These are phyloP conservation scores for Sinopyrophorus schimmeli DNA, from an alignment of 2,888 invertebrate species.

Conservation along the genomic window DNA sequence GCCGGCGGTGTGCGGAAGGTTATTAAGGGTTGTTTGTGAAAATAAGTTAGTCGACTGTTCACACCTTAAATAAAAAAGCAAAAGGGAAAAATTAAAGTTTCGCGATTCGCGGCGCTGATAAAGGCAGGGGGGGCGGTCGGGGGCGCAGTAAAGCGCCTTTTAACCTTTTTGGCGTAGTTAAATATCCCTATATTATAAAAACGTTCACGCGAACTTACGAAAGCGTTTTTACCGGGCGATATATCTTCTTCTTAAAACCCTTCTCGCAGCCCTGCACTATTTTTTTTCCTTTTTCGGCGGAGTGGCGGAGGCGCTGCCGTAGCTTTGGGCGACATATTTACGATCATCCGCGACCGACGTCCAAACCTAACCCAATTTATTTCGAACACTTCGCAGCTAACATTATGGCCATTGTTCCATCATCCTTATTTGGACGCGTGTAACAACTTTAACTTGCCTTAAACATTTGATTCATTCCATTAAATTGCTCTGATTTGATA, in stretches of 20 bases:
- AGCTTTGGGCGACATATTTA: conserved; percentile 51
- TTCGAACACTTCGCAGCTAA: conserved; percentile 46
- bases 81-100: too few relatives aligned
- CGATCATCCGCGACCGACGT: conserved; percentile 48
- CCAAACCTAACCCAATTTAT: conserved; percentile 52
- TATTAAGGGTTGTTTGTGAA: too few relatives aligned
- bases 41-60: too few relatives aligned
- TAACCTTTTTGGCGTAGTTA: conserved; percentile 24
- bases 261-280: conserved; percentile 40
- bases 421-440: conserved; percentile 42
- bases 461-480: conserved; percentile 14
- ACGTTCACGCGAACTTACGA: conserved; percentile 36
- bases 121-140: too few relatives aligned
- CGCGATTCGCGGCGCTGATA: too few relatives aligned
- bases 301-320: conserved; percentile 42
- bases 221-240: conserved; percentile 35
- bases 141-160: conserved; percentile 30
- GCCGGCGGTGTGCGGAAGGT: too few relatives aligned
- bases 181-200: conserved; percentile 36
- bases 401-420: conserved; percentile 40
- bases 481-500: conserved; percentile 9
- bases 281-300: conserved; percentile 40
- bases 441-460: conserved; percentile 11
- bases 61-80: too few relatives aligned
- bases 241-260: conserved; percentile 43